phyloP scores from a whole-genome alignment of 2,113 vertebrate species.

The Clarias batrachus region DNA sequence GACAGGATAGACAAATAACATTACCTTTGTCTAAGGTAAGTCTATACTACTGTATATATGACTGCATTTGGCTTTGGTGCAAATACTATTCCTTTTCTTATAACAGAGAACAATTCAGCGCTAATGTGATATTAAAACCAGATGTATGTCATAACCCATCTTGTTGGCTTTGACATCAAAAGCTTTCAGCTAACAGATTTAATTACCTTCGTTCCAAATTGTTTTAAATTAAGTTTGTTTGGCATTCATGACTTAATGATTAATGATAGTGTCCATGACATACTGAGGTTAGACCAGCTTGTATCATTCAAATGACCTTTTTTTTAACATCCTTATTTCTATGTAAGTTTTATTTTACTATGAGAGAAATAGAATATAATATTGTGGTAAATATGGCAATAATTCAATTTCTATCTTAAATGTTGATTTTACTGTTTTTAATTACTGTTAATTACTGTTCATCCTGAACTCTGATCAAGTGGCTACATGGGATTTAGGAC shows the following conservation, averaged over 20 bases:
- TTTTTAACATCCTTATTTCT: background rate
- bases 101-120: background rate
- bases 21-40: background rate
- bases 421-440: no score
- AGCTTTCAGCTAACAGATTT: constrained; percentile 5
- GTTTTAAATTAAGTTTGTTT: constrained; percentile 27
- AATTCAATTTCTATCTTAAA: background rate
- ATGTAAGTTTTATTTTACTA: background rate
- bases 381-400: background rate
- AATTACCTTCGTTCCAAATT: background rate
- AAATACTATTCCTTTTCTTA: background rate
- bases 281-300: constrained; percentile 14
- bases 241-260: constrained; percentile 9
- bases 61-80: background rate
- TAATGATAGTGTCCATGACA: constrained; percentile 18
- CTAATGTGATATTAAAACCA: constrained; percentile 31
- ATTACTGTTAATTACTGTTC: no score
- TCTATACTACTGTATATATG: background rate
- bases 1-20: no score
- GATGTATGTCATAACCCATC: constrained; percentile 11
- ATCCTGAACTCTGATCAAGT: no score
- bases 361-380: background rate
- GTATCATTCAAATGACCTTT: background rate
- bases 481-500: no score
- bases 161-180: constrained; percentile 30